Conservation (phyloP, 2,888 invertebrate species). For the Synanthedon andrenaeformis region DNA sequence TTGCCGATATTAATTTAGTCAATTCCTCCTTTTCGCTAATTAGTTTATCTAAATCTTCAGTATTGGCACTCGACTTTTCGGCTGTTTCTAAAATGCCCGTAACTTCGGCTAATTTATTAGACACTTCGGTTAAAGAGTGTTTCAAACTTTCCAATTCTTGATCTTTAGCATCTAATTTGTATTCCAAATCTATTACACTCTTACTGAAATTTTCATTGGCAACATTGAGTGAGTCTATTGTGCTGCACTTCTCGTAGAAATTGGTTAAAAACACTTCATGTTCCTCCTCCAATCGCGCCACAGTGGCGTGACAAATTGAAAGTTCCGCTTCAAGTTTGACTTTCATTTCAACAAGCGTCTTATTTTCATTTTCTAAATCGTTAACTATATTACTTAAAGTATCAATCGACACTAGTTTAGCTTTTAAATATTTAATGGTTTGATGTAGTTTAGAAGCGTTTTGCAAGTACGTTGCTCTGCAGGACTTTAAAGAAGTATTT, state of each 20-base stretch:
- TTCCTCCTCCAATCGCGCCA: slow-evolving; percentile 46
- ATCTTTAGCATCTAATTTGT: slow-evolving; percentile 27
- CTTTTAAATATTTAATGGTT: slow-evolving; percentile 25
- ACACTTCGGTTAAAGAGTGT: slow-evolving; percentile 20
- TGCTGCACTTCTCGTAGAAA: slow-evolving; percentile 50
- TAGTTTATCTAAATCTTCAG: slow-evolving; percentile 31
- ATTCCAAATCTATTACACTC: slow-evolving; percentile 29
- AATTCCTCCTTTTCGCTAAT: slow-evolving; percentile 37
- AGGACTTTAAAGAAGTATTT: slow-evolving; percentile 23
- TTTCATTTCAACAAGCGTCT: slow-evolving; percentile 27
- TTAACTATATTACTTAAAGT: slow-evolving; percentile 23
- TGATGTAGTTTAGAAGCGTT: slow-evolving; percentile 17
- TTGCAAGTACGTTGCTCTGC: slow-evolving; percentile 13
- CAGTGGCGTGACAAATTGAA: slow-evolving; percentile 35
- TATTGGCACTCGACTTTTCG: slow-evolving; percentile 18
- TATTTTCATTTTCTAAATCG: slow-evolving; percentile 32
- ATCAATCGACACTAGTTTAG: slow-evolving; percentile 23
- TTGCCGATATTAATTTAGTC: slow-evolving; percentile 24
- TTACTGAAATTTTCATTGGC: slow-evolving; percentile 25
- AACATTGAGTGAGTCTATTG: slow-evolving; percentile 38
- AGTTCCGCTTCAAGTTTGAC: slow-evolving; percentile 35
- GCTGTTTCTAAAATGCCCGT: slow-evolving; percentile 8
- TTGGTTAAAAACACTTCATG: slow-evolving; percentile 40
- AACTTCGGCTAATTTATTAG: slow-evolving; percentile 15
- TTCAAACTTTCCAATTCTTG: slow-evolving; percentile 38